Conservation (phyloP, 2,797 vertebrate species). For the Hemitrygon akajei region DNA sequence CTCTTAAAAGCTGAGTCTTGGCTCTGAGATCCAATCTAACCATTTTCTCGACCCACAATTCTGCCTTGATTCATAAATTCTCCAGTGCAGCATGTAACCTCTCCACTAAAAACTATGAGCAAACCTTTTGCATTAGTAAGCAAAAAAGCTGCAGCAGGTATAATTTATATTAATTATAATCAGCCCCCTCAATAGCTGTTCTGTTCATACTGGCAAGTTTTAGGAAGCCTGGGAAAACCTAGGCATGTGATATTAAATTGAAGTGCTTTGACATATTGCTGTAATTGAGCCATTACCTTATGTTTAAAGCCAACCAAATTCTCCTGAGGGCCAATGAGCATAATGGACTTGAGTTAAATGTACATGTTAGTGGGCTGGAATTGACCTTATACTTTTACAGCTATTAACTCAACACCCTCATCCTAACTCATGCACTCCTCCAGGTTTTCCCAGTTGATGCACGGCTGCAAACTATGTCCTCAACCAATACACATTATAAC, state of each 20-base stretch:
- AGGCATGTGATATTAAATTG: not conserved
- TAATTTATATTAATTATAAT: not conserved
- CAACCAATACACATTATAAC: not conserved
- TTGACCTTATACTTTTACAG: not conserved
- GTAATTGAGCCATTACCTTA: not conserved
- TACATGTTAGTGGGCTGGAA: not conserved
- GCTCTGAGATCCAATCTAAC: not conserved
- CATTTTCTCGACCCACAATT: not conserved
- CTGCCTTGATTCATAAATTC: no score
- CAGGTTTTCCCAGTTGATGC: not conserved
- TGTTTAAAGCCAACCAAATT: not conserved
- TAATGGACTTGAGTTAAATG: not conserved
- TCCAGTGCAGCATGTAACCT: not conserved
- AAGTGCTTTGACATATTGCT: not conserved
- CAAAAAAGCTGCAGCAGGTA: not conserved
- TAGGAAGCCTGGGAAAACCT: not conserved
- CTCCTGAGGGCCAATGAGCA: not conserved
- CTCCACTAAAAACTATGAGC: not conserved
- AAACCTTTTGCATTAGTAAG: not conserved
- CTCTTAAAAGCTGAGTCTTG: not conserved
- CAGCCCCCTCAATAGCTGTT: not conserved
- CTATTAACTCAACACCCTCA: not conserved
- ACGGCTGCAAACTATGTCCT: not conserved
- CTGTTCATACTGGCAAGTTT: not conserved
- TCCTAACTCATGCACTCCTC: not conserved